phyloP scores from a whole-genome alignment of 2,888 invertebrate species.

The Arrhopalites spinosus region DNA sequence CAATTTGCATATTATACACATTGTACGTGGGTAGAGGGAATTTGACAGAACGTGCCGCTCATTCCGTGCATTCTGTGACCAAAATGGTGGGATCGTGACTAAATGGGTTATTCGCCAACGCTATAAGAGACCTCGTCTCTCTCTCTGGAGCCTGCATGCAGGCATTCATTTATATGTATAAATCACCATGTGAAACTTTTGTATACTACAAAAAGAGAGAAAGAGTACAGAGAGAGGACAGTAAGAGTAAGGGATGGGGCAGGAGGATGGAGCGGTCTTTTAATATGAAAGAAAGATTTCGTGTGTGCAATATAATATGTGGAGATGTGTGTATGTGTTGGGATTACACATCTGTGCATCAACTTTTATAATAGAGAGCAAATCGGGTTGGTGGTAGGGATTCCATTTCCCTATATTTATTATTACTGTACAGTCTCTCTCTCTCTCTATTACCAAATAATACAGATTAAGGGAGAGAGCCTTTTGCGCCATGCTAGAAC shows the following conservation, averaged over 20 bases:
- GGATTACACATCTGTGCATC: background rate
- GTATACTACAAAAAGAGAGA: too few species aligned
- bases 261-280: slow-evolving; percentile 4
- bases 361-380: slow-evolving; percentile 2
- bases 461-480: too few species aligned
- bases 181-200: too few species aligned
- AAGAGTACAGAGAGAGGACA: too few species aligned
- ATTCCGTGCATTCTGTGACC: slow-evolving; percentile 12
- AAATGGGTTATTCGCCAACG: slow-evolving; percentile 21
- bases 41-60: background rate
- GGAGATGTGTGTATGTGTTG: background rate
- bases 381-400: background rate
- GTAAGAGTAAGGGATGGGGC: background rate
- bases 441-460: too few species aligned
- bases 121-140: background rate
- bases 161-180: too few species aligned
- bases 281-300: background rate
- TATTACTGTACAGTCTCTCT: too few species aligned
- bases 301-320: background rate
- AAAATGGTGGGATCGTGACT: slow-evolving; percentile 30
- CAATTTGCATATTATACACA: slow-evolving; percentile 32
- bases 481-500: too few species aligned
- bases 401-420: slow-evolving; percentile 1
- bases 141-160: background rate
- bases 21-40: slow-evolving; percentile 18